Base-by-base conservation (phyloP, 2,113 vertebrate genomes). In the Coturnix japonica region DNA sequence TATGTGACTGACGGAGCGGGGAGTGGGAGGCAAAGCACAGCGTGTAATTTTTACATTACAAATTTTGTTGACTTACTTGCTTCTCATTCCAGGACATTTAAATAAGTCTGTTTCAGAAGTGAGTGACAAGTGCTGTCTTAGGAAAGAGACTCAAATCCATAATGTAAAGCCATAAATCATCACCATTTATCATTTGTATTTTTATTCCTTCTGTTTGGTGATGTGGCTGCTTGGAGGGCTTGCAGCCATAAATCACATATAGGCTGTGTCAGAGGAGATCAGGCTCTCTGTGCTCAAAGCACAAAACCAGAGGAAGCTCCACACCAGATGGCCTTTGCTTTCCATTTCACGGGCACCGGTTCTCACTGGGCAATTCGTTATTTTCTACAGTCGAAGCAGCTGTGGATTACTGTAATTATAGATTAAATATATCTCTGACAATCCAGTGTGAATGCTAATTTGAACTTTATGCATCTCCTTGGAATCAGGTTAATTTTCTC, bases 371-470 rank as follows among this genome's bases (percentile, higher is more conserved):
- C 87, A 85, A 51, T 90, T 96, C 89, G 20, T 96, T 94, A 61
- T 95, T 95, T 95, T 70, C 91, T 91, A 39, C 89, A 47, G 35
- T 74, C 54, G 89, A 91, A 96, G 88, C 96, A 97, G 94, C 96
- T 96, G 94, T 94, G 92, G 86, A 74, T 97, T 94, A 61, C 93
- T 95, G 87, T 96, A 96, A 97, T 97, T 97, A 93, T 30, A 81
- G 93, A 94, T 93, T 94, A 96, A 57, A 89, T 95, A 23, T 18
- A 37, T 96, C 90, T 53, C 87, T 87, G 91, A 67, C 95, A 93
- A 70, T 74, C 63, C 87, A 18, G 75, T 30, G 7, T 91, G 96
- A 96, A 95, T 96, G 26, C 59, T 97, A 78, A 97, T 96, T 90
- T 94, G 92, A 89, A 96, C 76, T 97, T 96, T 25, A 41, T 49